Evolutionary conservation across 2,113 vertebrate species (phyloP), one percentile per base, ranked within the genome.

Genomic region (Jaculus jaculus): DNA sequence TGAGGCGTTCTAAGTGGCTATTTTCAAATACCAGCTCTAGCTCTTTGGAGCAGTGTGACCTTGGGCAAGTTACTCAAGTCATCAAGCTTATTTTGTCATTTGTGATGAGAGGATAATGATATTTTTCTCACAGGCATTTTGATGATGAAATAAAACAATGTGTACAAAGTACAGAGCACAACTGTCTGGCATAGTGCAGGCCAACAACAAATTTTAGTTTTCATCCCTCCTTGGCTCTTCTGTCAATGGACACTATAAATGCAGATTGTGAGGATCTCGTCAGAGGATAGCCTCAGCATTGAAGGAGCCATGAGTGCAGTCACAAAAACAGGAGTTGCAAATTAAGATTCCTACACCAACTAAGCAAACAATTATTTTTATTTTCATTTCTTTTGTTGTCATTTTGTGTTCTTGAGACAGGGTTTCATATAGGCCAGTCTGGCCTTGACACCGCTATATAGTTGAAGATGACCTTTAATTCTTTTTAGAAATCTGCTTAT

Each of bases 71-170:
- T 87, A 71, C 69, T 66, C 74, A n/a, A 26, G 58, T 84, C 42
- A 34, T 60, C 30, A 24, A 54, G 30, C 39, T 60, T 63, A 15
- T 68, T 54, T n/a, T 17, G 16, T 65, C 24, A 1, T 61, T n/a
- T 32, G 10, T 51, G 58, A n/a, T 8, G 51, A 6, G 66, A 78
- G 28, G 90, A 80, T 85, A 47, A 77, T 34, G 78, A 61, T 72
- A 63, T 54, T 77, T 66, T 30, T 75, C 71, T 72, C 86, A 42
- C 39, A 91, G 92, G 68, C 54, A 13, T 42, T 80, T 71, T 65
- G 84, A 71, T 39, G 60, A 73, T 94, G 75, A 75, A 93, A 83
- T 91, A 90, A 95, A 7, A 71, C 47, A 39, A 58, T 12, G 2
- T 17, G 24, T 51, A 21, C 28, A 18, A 34, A n/a, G 18, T 5